A percentile compares a stretch with the other conserved stretches of the same genome.
These are phyloP conservation scores for Tanytarsus gracilentus DNA, from an alignment of 2,888 invertebrate species.

Conservation along the genomic window DNA sequence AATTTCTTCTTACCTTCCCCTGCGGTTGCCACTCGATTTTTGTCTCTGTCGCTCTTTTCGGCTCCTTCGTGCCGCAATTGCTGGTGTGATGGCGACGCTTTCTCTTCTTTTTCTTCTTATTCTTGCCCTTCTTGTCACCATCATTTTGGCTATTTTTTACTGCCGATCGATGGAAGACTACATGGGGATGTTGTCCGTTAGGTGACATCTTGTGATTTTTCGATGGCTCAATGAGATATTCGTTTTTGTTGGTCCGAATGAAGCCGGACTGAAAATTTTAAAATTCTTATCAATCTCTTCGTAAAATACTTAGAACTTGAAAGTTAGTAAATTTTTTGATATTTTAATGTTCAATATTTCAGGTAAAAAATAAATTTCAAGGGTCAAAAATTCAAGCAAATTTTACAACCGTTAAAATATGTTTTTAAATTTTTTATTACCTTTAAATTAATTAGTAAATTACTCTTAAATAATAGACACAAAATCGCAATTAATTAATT, in stretches of 20 bases:
- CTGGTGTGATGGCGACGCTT: constrained; percentile 41
- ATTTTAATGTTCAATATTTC: too few species aligned
- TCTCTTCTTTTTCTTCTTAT: constrained; percentile 46
- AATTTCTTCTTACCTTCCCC: constrained; percentile 38
- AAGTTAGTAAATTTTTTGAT: too few species aligned
- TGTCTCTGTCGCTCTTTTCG: constrained; percentile 46
- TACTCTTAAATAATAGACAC: too few species aligned
- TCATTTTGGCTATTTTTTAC: constrained; percentile 38
- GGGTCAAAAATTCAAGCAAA: too few species aligned
- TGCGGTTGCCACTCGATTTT: constrained; percentile 54
- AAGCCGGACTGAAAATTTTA: constrained; percentile 52
- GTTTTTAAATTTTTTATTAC: too few species aligned
- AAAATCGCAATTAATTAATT: too few species aligned
- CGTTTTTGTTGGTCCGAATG: constrained; percentile 55
- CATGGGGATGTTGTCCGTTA: constrained; percentile 51
- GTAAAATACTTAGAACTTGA: too few species aligned
- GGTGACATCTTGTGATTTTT: constrained; percentile 45
- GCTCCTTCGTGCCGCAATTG: constrained; percentile 51
- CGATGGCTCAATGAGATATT: constrained; percentile 64
- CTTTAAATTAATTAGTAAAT: too few species aligned
- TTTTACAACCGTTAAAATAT: too few species aligned
- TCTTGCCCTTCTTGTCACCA: constrained; percentile 38
- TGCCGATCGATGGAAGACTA: constrained; percentile 59
- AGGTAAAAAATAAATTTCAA: too few species aligned
- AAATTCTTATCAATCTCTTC: too few species aligned